Percentiles rank a stretch among this genome's conserved stretches.
These are phyloP conservation scores for Junonia oenone DNA, from an alignment of 2,888 invertebrate genomes.

Conservation along the genomic window DNA sequence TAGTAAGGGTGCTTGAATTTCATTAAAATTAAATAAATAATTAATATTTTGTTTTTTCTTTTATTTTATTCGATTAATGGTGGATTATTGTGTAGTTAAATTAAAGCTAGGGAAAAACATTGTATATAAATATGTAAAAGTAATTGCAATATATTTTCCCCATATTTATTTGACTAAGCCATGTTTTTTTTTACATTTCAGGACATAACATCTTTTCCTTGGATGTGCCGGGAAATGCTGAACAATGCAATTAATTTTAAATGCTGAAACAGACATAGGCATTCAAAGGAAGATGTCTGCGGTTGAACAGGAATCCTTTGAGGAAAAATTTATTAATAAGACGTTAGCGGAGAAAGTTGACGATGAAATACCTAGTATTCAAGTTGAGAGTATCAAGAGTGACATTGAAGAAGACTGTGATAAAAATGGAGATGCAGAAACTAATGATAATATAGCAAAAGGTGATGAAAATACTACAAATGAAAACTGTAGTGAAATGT, in stretches of 20 bases:
- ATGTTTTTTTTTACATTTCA: slow-evolving; percentile 4
- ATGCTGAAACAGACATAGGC: slow-evolving; percentile 45
- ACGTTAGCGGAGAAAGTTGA: slow-evolving; percentile 36
- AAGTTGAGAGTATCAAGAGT: not conserved
- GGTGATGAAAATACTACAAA: not conserved
- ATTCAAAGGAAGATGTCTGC: slow-evolving; percentile 55
- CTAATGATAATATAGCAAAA: not conserved
- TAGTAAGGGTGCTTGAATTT: no score
- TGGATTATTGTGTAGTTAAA: no score
- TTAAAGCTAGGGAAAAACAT: no score
- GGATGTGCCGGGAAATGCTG: slow-evolving; percentile 47
- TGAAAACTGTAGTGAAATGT: not conserved
- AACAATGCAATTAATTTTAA: slow-evolving; percentile 69
- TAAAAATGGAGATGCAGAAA: slow-evolving; percentile 1
- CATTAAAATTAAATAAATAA: no score
- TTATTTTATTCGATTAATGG: no score
- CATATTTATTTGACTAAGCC: no score
- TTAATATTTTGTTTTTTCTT: no score
- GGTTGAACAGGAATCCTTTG: slow-evolving; percentile 40
- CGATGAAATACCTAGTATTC: slow-evolving; percentile 29
- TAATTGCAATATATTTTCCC: no score
- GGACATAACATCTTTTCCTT: not conserved
- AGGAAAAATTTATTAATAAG: slow-evolving; percentile 38
- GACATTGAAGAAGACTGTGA: slow-evolving; percentile 20
- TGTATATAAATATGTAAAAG: no score